Base-by-base conservation (phyloP, 1,140 invertebrate species). In the Hyposmocoma kahamanoa region DNA sequence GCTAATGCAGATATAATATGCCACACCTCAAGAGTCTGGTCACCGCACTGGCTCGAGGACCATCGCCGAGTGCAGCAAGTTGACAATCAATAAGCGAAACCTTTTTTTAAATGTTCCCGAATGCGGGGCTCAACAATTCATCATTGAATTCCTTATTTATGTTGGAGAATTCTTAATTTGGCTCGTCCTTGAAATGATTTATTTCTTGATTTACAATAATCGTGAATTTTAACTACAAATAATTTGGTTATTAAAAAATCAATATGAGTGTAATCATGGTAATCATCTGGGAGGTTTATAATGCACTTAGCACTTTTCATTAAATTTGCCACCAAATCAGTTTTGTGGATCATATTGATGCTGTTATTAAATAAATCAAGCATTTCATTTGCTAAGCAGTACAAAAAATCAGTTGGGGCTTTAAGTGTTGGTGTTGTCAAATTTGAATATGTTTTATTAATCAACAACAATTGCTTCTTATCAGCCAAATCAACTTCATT, bases 391-490 rank as follows among this genome's bases (percentile, higher is more conserved):
- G 34, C 30, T 17, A 46, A n/a, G 1, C 34, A 0, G 20, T 34
- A 21, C 10, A 46, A 32, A 18, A 32, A 46, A 46, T 46, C 44
- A 46, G 6, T 46, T 11, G 44, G 44, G 11, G 44, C 19, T 36
- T 34, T 46, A 10, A 46, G 28, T 1, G 28, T 36, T 20, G 44
- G 30, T 46, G 26, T 46, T 6, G 6, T 13, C 3, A 46, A 34
- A 46, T 46, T 46, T 5, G 44, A 46, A 46, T 46, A 46, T 10
- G 44, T 46, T 36, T 34, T 46, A 17, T 46, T 32, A 26, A 46
- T 34, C 22, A 46, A 34, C 26, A 46, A 36, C 19, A 46, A 36
- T 36, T 46, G 44, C 34, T 36, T 46, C 22, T 34, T 46, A 34
- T 46, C 44, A 32, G 15, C 1, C 20, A 46, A 46, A 32, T 46